A percentile compares a stretch with the other conserved stretches of the same genome.
Evolutionary conservation across 2,113 vertebrate species (phyloP).

Genomic region (Sinocyclocheilus maitianheensis): DNA sequence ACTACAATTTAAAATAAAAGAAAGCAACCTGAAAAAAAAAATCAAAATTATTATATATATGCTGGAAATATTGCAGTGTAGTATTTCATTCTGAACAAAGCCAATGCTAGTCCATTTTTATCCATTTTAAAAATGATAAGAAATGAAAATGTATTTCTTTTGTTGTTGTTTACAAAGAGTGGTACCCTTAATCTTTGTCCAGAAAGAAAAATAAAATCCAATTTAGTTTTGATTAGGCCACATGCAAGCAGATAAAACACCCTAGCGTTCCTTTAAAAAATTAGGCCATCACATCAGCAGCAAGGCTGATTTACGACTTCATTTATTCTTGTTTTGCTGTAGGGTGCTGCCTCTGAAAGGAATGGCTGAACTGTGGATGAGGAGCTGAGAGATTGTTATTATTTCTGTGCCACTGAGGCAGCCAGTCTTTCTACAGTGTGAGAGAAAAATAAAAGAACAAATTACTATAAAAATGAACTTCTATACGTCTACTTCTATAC

Average conservation of each 20-base stretch:
- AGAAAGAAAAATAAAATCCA: background rate
- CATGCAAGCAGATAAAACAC: background rate
- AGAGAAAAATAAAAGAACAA: background rate
- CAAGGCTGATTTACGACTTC: background rate
- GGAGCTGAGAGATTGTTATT: background rate
- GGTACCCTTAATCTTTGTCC: background rate
- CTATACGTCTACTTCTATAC: too few relatives aligned
- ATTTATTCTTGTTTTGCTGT: conserved; percentile 6
- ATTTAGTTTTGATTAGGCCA: background rate
- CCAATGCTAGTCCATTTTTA: background rate
- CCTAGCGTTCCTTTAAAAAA: background rate
- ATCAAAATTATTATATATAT: too few relatives aligned
- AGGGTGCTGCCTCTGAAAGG: background rate
- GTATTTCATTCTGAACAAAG: background rate
- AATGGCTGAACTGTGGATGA: conserved; percentile 1
- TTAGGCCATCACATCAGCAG: conserved; percentile 1
- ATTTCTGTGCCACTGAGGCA: background rate
- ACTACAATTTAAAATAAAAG: too few relatives aligned
- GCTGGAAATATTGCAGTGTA: background rate
- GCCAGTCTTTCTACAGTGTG: background rate
- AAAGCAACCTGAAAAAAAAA: too few relatives aligned
- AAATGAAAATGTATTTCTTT: background rate
- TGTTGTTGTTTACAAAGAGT: background rate
- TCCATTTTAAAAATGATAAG: background rate
- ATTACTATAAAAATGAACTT: background rate